These are phyloP conservation scores for Polyommatus iphigenia DNA, from an alignment of 2,888 invertebrate species.

Conservation along the genomic window DNA sequence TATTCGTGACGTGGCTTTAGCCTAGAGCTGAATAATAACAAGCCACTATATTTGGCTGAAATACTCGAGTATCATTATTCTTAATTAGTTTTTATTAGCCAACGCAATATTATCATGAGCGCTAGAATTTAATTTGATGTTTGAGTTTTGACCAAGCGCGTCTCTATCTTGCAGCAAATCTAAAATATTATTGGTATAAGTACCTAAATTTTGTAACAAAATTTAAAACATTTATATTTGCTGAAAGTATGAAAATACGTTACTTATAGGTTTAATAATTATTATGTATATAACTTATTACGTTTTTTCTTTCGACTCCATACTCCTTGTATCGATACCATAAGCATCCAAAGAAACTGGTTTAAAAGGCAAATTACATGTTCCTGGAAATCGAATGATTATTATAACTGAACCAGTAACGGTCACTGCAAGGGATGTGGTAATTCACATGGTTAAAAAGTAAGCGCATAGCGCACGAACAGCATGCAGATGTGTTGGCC, in stretches of 20 bases:
- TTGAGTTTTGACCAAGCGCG: not conserved
- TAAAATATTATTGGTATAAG: not conserved
- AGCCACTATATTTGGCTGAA: slow-evolving; percentile 19
- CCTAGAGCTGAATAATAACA: slow-evolving; percentile 13
- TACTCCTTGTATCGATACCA: no score
- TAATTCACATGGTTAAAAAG: not conserved
- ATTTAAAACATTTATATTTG: not conserved
- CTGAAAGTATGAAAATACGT: not conserved
- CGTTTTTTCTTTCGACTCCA: no score
- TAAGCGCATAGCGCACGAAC: slow-evolving; percentile 11
- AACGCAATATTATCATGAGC: not conserved
- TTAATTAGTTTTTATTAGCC: slow-evolving; percentile 7
- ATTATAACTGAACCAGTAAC: not conserved
- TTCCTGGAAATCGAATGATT: not conserved
- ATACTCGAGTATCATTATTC: not conserved
- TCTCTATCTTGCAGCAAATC: not conserved
- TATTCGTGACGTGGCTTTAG: slow-evolving; percentile 14
- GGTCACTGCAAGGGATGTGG: not conserved
- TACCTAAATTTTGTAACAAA: not conserved
- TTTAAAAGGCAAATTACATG: not conserved
- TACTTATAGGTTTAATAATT: not conserved
- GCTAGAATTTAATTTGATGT: not conserved
- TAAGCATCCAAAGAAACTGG: not conserved
- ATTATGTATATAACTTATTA: no score
- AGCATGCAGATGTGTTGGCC: slow-evolving; percentile 4